phyloP scores from a whole-genome alignment of 2,888 invertebrate species.

The Epirrhoe alternata region DNA sequence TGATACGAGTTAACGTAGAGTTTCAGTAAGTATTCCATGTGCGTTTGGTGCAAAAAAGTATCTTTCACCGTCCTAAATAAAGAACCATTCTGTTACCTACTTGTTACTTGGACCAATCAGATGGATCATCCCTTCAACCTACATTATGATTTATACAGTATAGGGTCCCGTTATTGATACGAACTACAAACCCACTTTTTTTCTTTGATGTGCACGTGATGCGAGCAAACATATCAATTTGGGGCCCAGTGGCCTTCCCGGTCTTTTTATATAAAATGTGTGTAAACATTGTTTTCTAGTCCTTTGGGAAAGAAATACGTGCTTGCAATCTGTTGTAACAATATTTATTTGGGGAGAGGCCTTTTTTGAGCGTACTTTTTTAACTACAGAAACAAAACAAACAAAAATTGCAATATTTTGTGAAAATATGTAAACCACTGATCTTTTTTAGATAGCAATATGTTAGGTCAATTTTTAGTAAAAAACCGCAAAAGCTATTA shows the following conservation, averaged over 20 bases:
- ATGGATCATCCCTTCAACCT: constrained; percentile 51
- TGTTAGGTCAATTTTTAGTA: constrained; percentile 9
- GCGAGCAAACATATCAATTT: constrained; percentile 72
- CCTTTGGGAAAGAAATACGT: constrained; percentile 40
- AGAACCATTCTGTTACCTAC: not conserved
- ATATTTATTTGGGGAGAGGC: constrained; percentile 39
- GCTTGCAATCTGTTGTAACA: constrained; percentile 42
- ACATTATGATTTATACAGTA: constrained; percentile 73
- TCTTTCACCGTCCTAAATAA: too few relatives aligned
- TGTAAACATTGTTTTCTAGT: constrained; percentile 44
- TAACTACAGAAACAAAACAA: not conserved
- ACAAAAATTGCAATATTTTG: constrained; percentile 15
- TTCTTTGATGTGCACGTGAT: constrained; percentile 72
- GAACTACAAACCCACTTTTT: constrained; percentile 69
- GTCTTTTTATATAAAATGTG: constrained; percentile 40
- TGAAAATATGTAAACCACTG: not conserved
- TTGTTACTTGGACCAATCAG: constrained; percentile 38
- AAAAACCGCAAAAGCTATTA: constrained; percentile 9
- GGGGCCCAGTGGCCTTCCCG: constrained; percentile 44
- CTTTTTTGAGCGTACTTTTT: constrained; percentile 9
- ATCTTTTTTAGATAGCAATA: constrained; percentile 6
- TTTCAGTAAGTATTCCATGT: too few relatives aligned
- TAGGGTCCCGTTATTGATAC: constrained; percentile 70
- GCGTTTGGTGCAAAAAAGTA: too few relatives aligned
- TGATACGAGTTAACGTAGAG: too few relatives aligned